A percentile compares a stretch with the other conserved stretches of the same genome.
Conservation (phyloP, 2,113 vertebrate genomes). For the Odocoileus virginianus region DNA sequence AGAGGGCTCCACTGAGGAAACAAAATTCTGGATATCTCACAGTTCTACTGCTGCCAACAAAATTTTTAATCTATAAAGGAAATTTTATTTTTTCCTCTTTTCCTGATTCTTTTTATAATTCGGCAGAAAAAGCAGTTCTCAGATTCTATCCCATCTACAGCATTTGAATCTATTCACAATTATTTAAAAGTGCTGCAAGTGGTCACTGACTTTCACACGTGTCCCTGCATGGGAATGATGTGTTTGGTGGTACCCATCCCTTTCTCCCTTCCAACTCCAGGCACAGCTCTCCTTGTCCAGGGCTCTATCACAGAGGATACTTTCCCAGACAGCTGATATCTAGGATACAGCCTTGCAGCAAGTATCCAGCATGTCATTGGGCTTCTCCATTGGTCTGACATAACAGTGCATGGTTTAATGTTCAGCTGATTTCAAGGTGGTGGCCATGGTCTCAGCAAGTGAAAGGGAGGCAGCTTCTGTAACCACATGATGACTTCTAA, state of each 20-base stretch:
- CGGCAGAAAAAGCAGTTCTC: background rate
- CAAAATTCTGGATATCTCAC: background rate
- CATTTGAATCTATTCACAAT: background rate
- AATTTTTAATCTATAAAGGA: background rate
- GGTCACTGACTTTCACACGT: background rate
- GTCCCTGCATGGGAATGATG: background rate
- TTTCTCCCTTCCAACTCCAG: background rate
- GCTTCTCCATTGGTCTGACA: background rate
- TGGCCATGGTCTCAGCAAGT: background rate
- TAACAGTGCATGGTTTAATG: accelerated
- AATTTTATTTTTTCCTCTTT: background rate
- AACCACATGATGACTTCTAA: background rate
- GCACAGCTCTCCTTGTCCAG: background rate
- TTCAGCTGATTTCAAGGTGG: background rate
- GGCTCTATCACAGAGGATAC: background rate
- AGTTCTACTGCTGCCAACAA: background rate
- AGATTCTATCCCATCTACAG: background rate
- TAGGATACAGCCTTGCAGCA: background rate
- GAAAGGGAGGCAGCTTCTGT: background rate
- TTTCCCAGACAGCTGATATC: background rate
- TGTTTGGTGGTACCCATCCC: background rate
- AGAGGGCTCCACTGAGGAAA: background rate
- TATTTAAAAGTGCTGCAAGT: background rate
- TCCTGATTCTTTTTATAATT: background rate
- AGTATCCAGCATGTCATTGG: background rate